These are phyloP conservation scores for Steinernema khuongi DNA, from an alignment of 1,140 invertebrate genomes.

Conservation along the genomic window DNA sequence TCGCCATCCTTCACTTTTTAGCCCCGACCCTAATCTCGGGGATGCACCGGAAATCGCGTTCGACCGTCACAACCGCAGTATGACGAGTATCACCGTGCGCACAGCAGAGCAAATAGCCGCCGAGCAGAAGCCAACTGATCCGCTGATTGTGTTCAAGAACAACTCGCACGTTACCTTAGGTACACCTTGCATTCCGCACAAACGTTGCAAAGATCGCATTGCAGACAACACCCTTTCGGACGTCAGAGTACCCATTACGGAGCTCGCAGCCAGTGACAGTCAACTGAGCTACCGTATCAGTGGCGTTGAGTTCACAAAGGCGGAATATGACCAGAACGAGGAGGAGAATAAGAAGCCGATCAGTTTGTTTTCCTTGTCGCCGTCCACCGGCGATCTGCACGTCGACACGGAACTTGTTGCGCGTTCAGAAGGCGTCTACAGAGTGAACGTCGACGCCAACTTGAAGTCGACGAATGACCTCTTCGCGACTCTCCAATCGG, in stretches of 20 bases:
- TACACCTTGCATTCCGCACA: background rate
- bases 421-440: background rate
- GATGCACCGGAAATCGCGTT: background rate
- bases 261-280: background rate
- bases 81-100: background rate
- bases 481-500: background rate
- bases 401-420: background rate
- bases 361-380: background rate
- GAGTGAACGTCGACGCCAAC: background rate
- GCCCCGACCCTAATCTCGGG: background rate
- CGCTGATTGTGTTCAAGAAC: background rate
- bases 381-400: constrained; percentile 4
- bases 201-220: background rate
- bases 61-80: background rate
- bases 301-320: background rate
- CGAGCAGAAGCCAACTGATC: background rate
- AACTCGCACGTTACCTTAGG: background rate
- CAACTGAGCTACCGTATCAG: background rate
- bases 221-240: background rate
- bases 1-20: too few relatives aligned
- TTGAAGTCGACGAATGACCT: background rate
- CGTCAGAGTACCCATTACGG: background rate
- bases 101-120: background rate
- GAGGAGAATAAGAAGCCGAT: background rate
- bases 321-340: background rate